A percentile compares a stretch with the other conserved stretches of the same genome.
These are phyloP conservation scores for Nyctereutes procyonoides DNA, from an alignment of 2,113 vertebrate species.

Conservation along the genomic window DNA sequence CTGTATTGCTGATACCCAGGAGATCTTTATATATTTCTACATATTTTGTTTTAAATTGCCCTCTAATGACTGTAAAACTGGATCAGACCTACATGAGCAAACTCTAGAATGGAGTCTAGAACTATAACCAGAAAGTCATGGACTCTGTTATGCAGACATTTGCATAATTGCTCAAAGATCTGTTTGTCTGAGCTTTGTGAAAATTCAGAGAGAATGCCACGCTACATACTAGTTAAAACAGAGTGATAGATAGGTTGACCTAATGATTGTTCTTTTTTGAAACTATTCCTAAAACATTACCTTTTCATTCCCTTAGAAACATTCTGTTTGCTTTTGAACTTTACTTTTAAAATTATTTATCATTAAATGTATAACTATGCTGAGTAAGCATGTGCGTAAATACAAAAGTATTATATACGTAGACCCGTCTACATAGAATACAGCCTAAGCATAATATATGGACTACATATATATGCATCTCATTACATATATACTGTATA, in stretches of 20 bases:
- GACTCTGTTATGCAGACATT: not conserved
- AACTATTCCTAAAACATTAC: not conserved
- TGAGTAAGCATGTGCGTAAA: not conserved
- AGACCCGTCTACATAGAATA: not conserved
- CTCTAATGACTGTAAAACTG: not conserved
- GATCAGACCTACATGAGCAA: not conserved
- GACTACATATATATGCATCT: not conserved
- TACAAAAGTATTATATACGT: not conserved
- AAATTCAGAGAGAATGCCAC: not conserved
- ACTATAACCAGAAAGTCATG: not conserved
- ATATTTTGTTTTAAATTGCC: not conserved
- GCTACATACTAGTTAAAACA: not conserved
- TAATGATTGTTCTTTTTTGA: constrained; percentile 19
- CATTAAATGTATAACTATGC: not conserved
- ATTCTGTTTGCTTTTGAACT: not conserved
- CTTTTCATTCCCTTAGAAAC: not conserved
- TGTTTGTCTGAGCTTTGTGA: not conserved
- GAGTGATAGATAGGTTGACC: not conserved
- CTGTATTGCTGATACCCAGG: not conserved
- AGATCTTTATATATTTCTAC: not conserved
- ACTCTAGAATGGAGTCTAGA: not conserved
- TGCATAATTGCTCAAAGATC: not conserved
- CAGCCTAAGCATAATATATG: not conserved
- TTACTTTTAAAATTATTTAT: not conserved
- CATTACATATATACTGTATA: not conserved